phyloP scores from a whole-genome alignment of 1,140 invertebrate species.

The Sycophaga agraensis region DNA sequence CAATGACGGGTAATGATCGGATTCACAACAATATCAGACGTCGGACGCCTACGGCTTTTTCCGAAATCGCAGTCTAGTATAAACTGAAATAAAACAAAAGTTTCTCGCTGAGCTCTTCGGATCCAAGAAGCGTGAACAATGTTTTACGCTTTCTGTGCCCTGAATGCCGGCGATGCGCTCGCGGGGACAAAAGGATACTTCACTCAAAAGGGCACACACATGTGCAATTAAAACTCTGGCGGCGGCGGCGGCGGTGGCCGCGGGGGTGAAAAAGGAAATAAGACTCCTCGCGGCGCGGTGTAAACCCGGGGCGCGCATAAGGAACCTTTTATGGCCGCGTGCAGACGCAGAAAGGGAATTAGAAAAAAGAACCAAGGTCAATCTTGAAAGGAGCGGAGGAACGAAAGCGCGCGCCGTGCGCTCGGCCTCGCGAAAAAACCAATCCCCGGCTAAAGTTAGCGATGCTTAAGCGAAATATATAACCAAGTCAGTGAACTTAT shows the following conservation, averaged over 20 bases:
- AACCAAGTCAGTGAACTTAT: no score
- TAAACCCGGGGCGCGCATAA: neutral
- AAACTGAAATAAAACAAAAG: neutral
- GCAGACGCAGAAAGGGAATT: conserved; percentile 13
- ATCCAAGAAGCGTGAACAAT: neutral
- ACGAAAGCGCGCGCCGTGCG: conserved; percentile 22
- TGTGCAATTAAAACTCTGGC: conserved; percentile 24
- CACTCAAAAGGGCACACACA: conserved; percentile 2
- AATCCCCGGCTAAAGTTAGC: no score
- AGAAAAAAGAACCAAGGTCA: conserved; percentile 21
- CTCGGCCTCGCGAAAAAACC: neutral
- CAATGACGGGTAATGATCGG: no score
- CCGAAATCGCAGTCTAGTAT: neutral
- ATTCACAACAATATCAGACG: no score
- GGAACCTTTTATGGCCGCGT: neutral
- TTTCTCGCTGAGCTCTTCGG: neutral
- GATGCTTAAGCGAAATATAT: no score
- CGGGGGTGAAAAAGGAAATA: neutral
- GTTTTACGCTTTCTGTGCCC: neutral
- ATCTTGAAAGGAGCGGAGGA: conserved; percentile 19
- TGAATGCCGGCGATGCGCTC: neutral
- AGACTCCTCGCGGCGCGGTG: no score
- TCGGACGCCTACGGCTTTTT: no score
- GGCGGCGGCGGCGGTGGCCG: no score
- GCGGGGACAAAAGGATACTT: neutral